Evolutionary conservation across 1,140 invertebrate genomes (phyloP).

Genomic region (Drosophila sechellia): DNA sequence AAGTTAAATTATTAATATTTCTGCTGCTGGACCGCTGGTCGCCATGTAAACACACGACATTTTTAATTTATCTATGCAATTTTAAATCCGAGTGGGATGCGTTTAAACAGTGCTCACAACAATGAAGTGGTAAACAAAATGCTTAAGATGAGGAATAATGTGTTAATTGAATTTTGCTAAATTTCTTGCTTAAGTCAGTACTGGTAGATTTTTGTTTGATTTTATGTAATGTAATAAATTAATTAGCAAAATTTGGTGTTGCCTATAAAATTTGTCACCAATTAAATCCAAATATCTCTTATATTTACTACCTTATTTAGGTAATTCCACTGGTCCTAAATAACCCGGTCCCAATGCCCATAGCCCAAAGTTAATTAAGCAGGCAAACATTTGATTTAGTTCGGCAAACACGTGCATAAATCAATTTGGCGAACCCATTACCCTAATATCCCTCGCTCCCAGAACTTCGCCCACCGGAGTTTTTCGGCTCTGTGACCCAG

Average conservation of each 20-base stretch:
- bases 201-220: not conserved
- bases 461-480: constrained; percentile 15
- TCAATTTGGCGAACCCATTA: constrained; percentile 36
- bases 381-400: constrained; percentile 27
- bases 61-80: constrained; percentile 5
- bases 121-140: constrained; percentile 44
- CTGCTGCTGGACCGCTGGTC: constrained; percentile 10
- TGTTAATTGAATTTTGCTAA: constrained; percentile 18
- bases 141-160: constrained; percentile 26
- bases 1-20: constrained; percentile 60
- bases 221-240: not conserved
- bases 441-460: constrained; percentile 29
- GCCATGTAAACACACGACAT: constrained; percentile 34
- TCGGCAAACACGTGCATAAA: constrained; percentile 32
- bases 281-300: not conserved
- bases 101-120: constrained; percentile 14
- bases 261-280: not conserved
- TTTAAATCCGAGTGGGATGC: constrained; percentile 17
- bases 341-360: not conserved
- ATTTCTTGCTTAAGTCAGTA: not conserved
- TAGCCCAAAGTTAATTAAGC: constrained; percentile 17
- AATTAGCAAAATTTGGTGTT: not conserved
- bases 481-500: constrained; percentile 33
- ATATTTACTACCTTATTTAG: not conserved
- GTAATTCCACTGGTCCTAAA: not conserved